Percentiles rank a stretch among this genome's conserved stretches.
Conservation (phyloP, 2,113 vertebrate species). For the Ramphastos sulfuratus region DNA sequence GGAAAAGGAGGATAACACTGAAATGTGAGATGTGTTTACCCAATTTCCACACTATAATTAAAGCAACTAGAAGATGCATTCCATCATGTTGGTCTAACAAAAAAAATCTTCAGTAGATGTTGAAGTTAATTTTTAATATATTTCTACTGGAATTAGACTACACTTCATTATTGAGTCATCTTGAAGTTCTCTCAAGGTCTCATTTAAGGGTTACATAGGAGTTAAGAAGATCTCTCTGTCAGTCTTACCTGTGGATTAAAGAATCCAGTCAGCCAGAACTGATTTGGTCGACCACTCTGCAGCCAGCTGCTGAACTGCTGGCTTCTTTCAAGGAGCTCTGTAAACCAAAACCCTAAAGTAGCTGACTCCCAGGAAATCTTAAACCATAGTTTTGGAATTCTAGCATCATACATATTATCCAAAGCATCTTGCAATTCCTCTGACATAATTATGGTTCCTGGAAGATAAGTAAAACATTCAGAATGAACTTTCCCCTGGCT, state of each 20-base stretch:
- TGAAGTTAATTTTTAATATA: not conserved
- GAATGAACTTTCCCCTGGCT: slow-evolving; percentile 27
- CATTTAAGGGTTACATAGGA: not conserved
- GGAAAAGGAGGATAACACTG: not conserved
- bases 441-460: slow-evolving; percentile 87
- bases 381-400: slow-evolving; percentile 81
- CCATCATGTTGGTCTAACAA: not conserved
- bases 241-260: slow-evolving; percentile 84
- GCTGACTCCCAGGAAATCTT: slow-evolving; percentile 83
- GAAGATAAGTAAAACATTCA: slow-evolving; percentile 38
- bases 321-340: slow-evolving; percentile 85
- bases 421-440: slow-evolving; percentile 84
- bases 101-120: not conserved
- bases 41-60: not conserved
- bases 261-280: slow-evolving; percentile 87
- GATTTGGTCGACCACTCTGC: slow-evolving; percentile 73
- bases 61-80: not conserved
- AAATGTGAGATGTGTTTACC: not conserved
- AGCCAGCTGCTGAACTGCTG: slow-evolving; percentile 83
- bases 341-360: slow-evolving; percentile 88
- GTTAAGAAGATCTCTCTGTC: not conserved
- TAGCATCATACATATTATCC: slow-evolving; percentile 83
- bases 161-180: not conserved
- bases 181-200: not conserved
- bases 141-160: not conserved